Conservation (phyloP, 2,888 invertebrate genomes). For the Cancer borealis region DNA sequence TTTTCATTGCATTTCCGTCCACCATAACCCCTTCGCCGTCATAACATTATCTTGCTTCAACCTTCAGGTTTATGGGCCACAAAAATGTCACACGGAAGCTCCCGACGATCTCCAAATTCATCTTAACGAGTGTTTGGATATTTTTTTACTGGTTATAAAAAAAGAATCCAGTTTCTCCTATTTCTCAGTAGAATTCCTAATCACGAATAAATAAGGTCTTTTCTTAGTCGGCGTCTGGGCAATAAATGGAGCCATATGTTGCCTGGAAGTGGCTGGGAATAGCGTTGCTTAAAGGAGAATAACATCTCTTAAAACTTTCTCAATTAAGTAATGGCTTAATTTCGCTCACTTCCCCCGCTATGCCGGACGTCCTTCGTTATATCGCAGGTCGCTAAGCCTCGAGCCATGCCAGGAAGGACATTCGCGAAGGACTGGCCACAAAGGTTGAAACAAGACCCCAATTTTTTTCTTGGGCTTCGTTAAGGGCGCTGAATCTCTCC, state of each 20-base stretch:
- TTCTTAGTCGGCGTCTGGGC: not conserved
- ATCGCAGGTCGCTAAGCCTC: not conserved
- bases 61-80: conserved; percentile 62
- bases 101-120: conserved; percentile 62
- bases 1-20: conserved; percentile 6
- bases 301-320: not conserved
- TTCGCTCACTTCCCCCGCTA: not conserved
- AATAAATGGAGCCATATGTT: not conserved
- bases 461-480: conserved; percentile 10
- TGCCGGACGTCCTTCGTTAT: not conserved
- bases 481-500: conserved; percentile 23
- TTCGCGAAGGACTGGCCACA: not conserved
- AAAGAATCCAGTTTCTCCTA: conserved; percentile 39
- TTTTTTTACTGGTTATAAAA: conserved; percentile 59
- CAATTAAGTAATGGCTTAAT: not conserved
- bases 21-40: not conserved
- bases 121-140: conserved; percentile 65
- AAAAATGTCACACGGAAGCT: conserved; percentile 70
- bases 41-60: conserved; percentile 45
- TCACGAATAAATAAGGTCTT: conserved; percentile 8
- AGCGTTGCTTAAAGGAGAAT: not conserved
- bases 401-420: not conserved
- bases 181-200: conserved; percentile 25
- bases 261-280: not conserved
- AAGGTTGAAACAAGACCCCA: conserved; percentile 17